phyloP scores from a whole-genome alignment of 2,888 invertebrate species.

The Omphaloscelis lunosa region DNA sequence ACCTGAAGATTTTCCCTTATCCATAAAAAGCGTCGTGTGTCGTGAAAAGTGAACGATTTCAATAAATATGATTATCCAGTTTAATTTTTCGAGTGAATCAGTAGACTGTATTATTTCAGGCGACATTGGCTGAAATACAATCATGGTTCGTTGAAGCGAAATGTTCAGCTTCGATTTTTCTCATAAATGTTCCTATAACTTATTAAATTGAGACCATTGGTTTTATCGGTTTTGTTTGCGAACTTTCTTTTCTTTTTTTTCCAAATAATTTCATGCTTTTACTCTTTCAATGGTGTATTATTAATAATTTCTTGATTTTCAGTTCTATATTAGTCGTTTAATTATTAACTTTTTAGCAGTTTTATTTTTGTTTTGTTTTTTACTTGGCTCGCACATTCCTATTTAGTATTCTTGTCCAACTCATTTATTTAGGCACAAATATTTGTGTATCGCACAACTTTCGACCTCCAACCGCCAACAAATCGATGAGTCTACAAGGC shows the following conservation, averaged over 20 bases:
- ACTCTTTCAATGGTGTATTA: background rate
- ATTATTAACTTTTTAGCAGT: background rate
- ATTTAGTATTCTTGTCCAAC: background rate
- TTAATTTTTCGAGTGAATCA: slow-evolving; percentile 48
- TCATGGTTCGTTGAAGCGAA: slow-evolving; percentile 52
- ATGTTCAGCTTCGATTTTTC: slow-evolving; percentile 9
- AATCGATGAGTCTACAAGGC: background rate
- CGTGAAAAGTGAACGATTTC: slow-evolving; percentile 20
- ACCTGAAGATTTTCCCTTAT: background rate
- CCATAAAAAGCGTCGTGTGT: background rate
- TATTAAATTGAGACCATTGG: slow-evolving; percentile 12
- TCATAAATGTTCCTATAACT: slow-evolving; percentile 31
- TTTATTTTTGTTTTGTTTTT: background rate
- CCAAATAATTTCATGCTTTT: too few relatives aligned
- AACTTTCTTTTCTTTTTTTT: background rate
- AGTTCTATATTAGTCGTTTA: background rate
- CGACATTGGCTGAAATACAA: slow-evolving; percentile 37
- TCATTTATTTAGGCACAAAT: background rate
- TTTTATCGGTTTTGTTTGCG: slow-evolving; percentile 8
- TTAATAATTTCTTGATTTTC: background rate
- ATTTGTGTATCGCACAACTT: background rate
- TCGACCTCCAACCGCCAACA: background rate
- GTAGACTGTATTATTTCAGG: slow-evolving; percentile 40
- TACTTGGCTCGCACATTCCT: background rate
- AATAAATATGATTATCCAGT: slow-evolving; percentile 37